Conservation (phyloP, 2,888 invertebrate species). For the Drymonia ruficornis region DNA sequence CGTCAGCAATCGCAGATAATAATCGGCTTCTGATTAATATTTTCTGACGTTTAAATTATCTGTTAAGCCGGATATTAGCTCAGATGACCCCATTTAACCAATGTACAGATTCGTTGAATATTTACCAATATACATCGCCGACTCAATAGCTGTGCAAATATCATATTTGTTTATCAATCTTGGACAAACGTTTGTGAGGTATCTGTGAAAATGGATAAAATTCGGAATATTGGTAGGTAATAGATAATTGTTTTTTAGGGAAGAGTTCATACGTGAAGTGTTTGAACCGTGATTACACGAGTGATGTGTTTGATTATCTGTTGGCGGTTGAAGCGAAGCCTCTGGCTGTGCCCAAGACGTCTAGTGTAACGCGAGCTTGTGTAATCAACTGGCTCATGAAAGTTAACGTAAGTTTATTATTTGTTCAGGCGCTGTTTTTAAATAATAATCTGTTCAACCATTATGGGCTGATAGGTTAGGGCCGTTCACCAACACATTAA, state of each 20-base stretch:
- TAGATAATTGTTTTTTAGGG: conserved; percentile 42
- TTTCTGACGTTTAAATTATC: not conserved
- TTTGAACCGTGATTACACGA: conserved; percentile 51
- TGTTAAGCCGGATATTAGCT: conserved; percentile 11
- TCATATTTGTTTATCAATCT: conserved; percentile 5
- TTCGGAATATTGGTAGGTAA: conserved; percentile 10
- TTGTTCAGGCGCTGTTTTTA: not conserved
- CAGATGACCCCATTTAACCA: conserved; percentile 3
- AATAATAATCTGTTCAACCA: not conserved
- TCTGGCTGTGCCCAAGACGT: conserved; percentile 36
- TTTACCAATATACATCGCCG: conserved; percentile 16
- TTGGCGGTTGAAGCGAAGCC: conserved; percentile 48
- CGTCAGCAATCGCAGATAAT: not conserved
- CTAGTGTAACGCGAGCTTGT: conserved; percentile 59
- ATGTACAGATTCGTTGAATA: conserved; percentile 14
- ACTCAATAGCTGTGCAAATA: conserved; percentile 16
- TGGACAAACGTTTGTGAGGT: not conserved
- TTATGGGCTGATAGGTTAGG: too few relatives aligned
- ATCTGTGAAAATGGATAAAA: conserved; percentile 18
- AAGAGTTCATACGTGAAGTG: conserved; percentile 45
- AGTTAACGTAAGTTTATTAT: conserved; percentile 63
- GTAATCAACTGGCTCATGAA: conserved; percentile 75
- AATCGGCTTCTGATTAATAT: not conserved
- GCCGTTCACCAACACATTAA: too few relatives aligned
- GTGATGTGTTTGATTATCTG: conserved; percentile 56